These are phyloP conservation scores for Busseola fusca DNA, from an alignment of 2,888 invertebrate species.

Conservation along the genomic window DNA sequence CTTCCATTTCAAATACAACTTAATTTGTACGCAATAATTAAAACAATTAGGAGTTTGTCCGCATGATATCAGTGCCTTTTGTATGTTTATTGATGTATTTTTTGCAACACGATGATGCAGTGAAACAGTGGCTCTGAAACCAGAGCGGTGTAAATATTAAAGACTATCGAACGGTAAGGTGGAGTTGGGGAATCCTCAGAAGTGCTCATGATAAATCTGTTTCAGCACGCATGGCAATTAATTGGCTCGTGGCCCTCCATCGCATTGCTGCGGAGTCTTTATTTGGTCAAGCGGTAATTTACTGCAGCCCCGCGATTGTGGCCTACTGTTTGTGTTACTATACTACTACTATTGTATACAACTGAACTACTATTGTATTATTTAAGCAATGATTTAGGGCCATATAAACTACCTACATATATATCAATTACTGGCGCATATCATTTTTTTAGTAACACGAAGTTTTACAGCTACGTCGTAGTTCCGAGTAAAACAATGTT, in stretches of 20 bases:
- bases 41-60: conserved; percentile 72
- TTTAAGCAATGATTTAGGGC: conserved; percentile 10
- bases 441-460: not conserved
- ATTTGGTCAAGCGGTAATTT: conserved; percentile 76
- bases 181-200: conserved; percentile 75
- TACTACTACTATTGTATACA: no score
- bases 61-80: conserved; percentile 57
- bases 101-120: conserved; percentile 26
- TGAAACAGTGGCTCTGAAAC: conserved; percentile 48
- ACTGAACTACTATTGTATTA: conserved; percentile 28
- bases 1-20: conserved; percentile 77
- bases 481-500: conserved; percentile 9
- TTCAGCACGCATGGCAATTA: conserved; percentile 84
- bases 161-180: conserved; percentile 53
- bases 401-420: not conserved
- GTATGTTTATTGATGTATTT: conserved; percentile 57
- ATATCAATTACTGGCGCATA: not conserved
- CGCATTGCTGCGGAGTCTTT: conserved; percentile 67
- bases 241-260: conserved; percentile 72
- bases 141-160: conserved; percentile 58
- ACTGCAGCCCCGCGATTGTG: conserved; percentile 67
- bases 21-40: conserved; percentile 85
- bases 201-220: conserved; percentile 82
- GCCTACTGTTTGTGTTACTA: conserved; percentile 65
- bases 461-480: conserved; percentile 17